These are phyloP conservation scores for Hirundichthys speculiger DNA, from an alignment of 2,113 vertebrate genomes.

Conservation along the genomic window DNA sequence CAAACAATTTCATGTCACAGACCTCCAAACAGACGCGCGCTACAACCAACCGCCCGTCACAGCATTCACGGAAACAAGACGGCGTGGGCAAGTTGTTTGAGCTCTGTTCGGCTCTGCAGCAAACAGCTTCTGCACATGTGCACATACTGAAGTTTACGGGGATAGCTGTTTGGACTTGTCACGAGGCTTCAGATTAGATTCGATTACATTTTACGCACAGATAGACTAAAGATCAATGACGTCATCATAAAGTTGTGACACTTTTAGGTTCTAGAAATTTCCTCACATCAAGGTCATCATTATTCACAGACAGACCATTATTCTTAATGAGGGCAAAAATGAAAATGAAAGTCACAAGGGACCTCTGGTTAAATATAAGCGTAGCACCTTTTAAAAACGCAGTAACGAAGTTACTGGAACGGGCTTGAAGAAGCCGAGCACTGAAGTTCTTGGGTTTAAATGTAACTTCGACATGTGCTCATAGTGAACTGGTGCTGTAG, in stretches of 20 bases:
- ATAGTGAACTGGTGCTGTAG: neutral
- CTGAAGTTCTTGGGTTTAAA: constrained; percentile 3
- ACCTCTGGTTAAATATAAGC: neutral
- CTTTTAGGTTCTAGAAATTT: neutral
- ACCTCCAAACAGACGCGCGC: constrained; percentile 47
- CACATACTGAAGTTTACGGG: no score
- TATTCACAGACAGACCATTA: neutral
- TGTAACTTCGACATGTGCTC: constrained; percentile 7
- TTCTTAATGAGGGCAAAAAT: neutral
- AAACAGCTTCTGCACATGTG: neutral
- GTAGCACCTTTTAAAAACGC: neutral
- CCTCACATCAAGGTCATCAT: neutral
- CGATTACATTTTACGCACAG: constrained; percentile 53
- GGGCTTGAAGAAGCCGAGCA: neutral
- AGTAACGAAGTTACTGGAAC: no score
- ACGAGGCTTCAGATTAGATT: constrained; percentile 13
- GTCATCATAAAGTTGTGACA: constrained; percentile 5
- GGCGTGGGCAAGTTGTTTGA: constrained; percentile 17
- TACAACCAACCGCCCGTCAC: constrained; percentile 23
- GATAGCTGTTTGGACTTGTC: constrained; percentile 22
- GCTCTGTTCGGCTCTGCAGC: constrained; percentile 5
- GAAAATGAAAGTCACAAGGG: neutral
- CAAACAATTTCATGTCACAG: constrained; percentile 62
- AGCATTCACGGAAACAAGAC: constrained; percentile 9
- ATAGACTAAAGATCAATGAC: neutral